Conservation (phyloP, 2,113 vertebrate genomes). For the Proterorhinus semilunaris region DNA sequence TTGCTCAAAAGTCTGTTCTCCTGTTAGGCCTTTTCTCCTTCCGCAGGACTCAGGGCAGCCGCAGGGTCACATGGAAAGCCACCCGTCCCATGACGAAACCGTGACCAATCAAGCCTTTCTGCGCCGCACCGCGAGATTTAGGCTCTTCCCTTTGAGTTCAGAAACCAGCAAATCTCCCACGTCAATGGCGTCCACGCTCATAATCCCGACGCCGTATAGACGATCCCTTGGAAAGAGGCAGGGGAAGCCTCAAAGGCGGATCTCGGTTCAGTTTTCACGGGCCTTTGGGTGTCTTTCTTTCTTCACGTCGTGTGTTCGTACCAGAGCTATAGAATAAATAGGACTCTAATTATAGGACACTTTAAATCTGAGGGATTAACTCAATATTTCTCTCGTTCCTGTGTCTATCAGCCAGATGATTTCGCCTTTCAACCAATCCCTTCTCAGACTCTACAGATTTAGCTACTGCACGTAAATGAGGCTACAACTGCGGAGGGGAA, state of each 20-base stretch:
- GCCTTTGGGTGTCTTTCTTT: slow-evolving; percentile 37
- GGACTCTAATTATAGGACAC: no score
- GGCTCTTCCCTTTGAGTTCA: slow-evolving; percentile 56
- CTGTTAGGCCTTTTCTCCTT: slow-evolving; percentile 49
- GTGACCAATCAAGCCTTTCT: slow-evolving; percentile 70
- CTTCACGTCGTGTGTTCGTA: slow-evolving; percentile 52
- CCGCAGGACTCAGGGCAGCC: slow-evolving; percentile 36
- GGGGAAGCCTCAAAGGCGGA: slow-evolving; percentile 59
- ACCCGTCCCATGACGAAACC: slow-evolving; percentile 68
- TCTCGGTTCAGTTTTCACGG: slow-evolving; percentile 20
- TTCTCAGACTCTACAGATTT: no score
- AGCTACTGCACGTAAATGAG: no score
- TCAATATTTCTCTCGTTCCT: no score
- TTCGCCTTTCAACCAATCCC: no score
- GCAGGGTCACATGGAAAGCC: slow-evolving; percentile 50
- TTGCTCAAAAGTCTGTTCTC: slow-evolving; percentile 13
- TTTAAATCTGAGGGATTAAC: no score
- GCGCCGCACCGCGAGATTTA: slow-evolving; percentile 57
- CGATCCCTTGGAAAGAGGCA: slow-evolving; percentile 65
- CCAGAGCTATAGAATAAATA: background rate
- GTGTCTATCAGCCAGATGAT: no score
- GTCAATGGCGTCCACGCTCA: slow-evolving; percentile 70
- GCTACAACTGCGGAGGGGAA: no score
- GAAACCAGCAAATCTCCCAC: slow-evolving; percentile 58
- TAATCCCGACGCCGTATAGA: slow-evolving; percentile 71